A percentile compares a stretch with the other conserved stretches of the same genome.
Evolutionary conservation across 2,113 vertebrate genomes (phyloP).

Genomic region (Toxotes chatareus): DNA sequence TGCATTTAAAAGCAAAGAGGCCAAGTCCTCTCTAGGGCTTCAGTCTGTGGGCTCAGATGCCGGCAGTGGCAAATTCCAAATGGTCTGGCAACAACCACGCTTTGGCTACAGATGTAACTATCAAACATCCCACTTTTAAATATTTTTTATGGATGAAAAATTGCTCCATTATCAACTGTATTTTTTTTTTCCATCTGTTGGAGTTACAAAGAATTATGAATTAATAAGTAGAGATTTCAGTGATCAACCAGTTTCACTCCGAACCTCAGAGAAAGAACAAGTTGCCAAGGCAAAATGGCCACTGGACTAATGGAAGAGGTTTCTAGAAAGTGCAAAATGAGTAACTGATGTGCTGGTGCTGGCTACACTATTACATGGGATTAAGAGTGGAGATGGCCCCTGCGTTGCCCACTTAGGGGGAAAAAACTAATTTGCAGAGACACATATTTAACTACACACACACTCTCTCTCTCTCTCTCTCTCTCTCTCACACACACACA

Average conservation of each 20-base stretch:
- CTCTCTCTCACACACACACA: not conserved
- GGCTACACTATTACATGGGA: not conserved
- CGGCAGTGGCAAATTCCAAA: constrained; percentile 27
- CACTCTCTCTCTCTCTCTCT: too few species aligned
- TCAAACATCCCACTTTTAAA: constrained; percentile 11
- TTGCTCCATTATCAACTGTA: not conserved
- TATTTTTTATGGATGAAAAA: constrained; percentile 7
- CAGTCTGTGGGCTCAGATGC: constrained; percentile 14
- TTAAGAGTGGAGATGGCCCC: not conserved
- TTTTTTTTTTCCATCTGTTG: constrained; percentile 2
- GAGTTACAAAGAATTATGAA: not conserved
- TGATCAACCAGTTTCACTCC: not conserved
- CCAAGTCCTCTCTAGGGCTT: constrained; percentile 25
- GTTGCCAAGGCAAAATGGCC: not conserved
- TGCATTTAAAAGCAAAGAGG: constrained; percentile 29
- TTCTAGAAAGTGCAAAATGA: not conserved
- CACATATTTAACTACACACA: not conserved
- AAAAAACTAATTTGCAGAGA: not conserved
- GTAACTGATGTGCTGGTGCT: not conserved
- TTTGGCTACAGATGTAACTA: constrained; percentile 21
- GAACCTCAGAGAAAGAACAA: not conserved
- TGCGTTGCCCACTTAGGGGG: not conserved
- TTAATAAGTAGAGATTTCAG: not conserved
- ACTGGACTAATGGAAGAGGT: not conserved
- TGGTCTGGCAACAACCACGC: constrained; percentile 27